phyloP scores from a whole-genome alignment of 2,797 vertebrate genomes.

The Halcyon chelicuti region DNA sequence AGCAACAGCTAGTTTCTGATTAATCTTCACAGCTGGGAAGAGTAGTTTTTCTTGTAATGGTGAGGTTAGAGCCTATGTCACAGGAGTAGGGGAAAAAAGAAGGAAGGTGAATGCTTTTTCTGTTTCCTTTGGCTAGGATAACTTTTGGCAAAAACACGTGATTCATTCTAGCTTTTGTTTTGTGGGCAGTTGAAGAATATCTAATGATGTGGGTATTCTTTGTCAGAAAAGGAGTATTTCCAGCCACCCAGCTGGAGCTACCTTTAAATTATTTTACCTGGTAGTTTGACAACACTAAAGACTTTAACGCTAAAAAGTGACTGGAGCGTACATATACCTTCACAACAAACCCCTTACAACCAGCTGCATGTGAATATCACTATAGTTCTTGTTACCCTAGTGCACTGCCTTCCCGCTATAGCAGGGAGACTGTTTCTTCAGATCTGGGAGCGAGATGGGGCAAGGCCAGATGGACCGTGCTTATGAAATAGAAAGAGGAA shows the following conservation, averaged over 20 bases:
- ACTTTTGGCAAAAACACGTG: background rate
- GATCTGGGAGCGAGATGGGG: slow-evolving; percentile 19
- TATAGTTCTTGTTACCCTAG: background rate
- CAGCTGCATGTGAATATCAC: background rate
- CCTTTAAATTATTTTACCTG: background rate
- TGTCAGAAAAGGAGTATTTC: background rate
- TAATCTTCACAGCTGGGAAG: background rate
- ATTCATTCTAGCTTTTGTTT: background rate
- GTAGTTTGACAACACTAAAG: background rate
- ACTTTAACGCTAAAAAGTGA: background rate
- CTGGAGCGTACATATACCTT: background rate
- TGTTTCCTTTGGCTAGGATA: background rate
- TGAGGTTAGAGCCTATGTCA: background rate
- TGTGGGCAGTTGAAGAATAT: background rate
- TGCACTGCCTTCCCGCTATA: background rate
- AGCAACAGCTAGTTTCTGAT: background rate
- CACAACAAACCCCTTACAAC: background rate
- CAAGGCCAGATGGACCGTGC: slow-evolving; percentile 36
- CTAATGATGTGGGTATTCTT: background rate
- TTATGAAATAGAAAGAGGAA: slow-evolving; percentile 68
- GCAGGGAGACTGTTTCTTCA: slow-evolving; percentile 41
- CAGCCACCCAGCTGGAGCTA: background rate
- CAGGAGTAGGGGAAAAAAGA: background rate
- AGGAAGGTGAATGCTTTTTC: background rate
- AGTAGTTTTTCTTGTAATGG: background rate